Conservation (phyloP, 2,888 invertebrate genomes). For the Harmothoe impar region DNA sequence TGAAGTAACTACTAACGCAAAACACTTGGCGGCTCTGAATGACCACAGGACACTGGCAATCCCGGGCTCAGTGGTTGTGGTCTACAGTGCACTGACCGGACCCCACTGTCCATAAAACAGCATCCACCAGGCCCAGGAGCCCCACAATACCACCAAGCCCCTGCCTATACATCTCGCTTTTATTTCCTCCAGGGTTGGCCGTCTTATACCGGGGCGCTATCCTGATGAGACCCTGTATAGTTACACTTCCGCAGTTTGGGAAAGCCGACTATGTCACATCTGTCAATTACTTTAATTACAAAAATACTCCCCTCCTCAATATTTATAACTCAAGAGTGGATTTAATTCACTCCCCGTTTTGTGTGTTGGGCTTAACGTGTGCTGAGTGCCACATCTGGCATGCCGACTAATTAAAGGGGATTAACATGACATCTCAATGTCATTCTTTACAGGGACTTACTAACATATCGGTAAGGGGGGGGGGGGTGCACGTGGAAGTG, state of each 20-base stretch:
- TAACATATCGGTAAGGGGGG: no score
- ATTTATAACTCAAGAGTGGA: not conserved
- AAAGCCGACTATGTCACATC: not conserved
- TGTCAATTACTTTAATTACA: not conserved
- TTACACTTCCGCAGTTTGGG: not conserved
- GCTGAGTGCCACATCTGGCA: no score
- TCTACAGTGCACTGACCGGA: not conserved
- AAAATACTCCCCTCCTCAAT: not conserved
- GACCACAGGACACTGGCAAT: not conserved
- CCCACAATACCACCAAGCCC: not conserved
- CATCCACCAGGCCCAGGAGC: not conserved
- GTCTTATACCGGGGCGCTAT: not conserved
- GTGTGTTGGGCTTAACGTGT: no score
- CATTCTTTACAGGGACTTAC: no score
- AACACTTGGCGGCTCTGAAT: no score
- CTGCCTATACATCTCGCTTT: slow-evolving; percentile 7
- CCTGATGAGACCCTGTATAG: not conserved
- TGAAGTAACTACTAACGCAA: no score
- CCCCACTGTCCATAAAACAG: slow-evolving; percentile 22
- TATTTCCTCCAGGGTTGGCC: not conserved
- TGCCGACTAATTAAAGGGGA: no score
- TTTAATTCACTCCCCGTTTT: not conserved
- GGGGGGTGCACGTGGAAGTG: no score
- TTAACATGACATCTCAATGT: no score
- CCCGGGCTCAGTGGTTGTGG: not conserved